Evolutionary conservation across 2,797 vertebrate genomes (phyloP), one percentile per base, ranked within the genome.

Genomic region (Morus bassanus): DNA sequence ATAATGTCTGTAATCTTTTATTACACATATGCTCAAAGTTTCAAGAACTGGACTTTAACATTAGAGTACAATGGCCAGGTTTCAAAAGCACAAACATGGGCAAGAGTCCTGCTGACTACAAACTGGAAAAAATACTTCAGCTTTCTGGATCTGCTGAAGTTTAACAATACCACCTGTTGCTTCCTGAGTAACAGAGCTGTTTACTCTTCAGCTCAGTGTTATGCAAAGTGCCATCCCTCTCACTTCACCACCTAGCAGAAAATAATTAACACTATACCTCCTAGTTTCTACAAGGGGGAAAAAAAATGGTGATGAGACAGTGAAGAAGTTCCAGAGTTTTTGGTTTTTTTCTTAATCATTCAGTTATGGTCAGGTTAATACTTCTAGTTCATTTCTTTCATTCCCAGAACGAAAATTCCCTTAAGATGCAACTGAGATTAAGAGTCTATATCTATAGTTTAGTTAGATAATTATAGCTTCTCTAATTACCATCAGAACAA

Each of bases 401-500:
- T 37, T 84, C 39, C 35, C 51, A 88, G 4, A 83, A 94, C 48
- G 33, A 85, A 86, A 92, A 87, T 43, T 92, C 63, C 28, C 50
- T 91, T 72, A 91, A 84, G 35, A 93, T 15, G 43, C n/a, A 74
- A 73, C 16, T 76, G 43, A 88, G 41, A 93, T 72, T 78, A 81
- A n/a, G 25, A 91, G n/a, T 31, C 63, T 69, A 1, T 27, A 85
- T 41, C 51, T 74, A 7, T 48, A 73, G 37, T 87, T 91, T 79
- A 85, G 19, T 46, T 70, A 76, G 61, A 86, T 82, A 96, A 96
- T 91, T 96, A 93, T 17, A 89, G 67, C 7, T 21, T 65, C 67
- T 80, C 77, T 85, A 92, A 95, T 82, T 96, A 89, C 54, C 63
- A 89, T 33, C 81, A 91, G 87, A 96, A 93, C 84, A 94, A 87